Evolutionary conservation across 2,888 invertebrate genomes (phyloP), one percentile per base, ranked within the genome.

Genomic region (Blastobasis adustella): DNA sequence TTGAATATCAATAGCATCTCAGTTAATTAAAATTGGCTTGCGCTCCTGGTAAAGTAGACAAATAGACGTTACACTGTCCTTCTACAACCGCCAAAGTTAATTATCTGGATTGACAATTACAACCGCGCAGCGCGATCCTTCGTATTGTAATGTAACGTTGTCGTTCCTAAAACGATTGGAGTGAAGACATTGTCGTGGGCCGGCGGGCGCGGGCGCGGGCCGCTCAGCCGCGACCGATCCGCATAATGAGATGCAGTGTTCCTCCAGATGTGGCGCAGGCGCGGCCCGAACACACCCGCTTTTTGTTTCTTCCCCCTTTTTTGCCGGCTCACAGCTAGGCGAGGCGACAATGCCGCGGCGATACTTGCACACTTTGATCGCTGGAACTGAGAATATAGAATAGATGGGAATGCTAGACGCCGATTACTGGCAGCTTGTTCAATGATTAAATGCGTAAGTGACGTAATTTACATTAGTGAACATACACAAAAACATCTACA

Each of bases 181-280:
- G 65, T 65, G 61, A 53, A 58, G 65, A 65, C 68, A 76, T 77
- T 76, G 77, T 76, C 62, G 67, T 59, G 58, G 66, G 66, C 59
- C 63, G 58, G 68, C 23, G 23, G 75, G 68, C 69, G 63, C 68
- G 69, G 66, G 67, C 63, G 66, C 61, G 59, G 57, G 58, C 63
- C 79, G 76, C 69, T 79, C 75, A 79, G 68, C 79, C 83, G 82
- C 70, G 80, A 81, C 83, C 73, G 78, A 71, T 76, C 73, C 76
- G 74, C 76, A 79, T 84, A 83, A 84, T 82, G 80, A 81, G 80
- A 81, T 83, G 84, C 85, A 82, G 76, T 78, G 76, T 78, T 76
- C 76, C 74, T 73, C 82, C 87, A 86, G 84, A 86, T 86, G 86
- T 79, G 80, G 76, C 81, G 80, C 86, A 86, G 82, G 79, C 85